Conservation (phyloP, 2,888 invertebrate genomes). For the Nineta flava region DNA sequence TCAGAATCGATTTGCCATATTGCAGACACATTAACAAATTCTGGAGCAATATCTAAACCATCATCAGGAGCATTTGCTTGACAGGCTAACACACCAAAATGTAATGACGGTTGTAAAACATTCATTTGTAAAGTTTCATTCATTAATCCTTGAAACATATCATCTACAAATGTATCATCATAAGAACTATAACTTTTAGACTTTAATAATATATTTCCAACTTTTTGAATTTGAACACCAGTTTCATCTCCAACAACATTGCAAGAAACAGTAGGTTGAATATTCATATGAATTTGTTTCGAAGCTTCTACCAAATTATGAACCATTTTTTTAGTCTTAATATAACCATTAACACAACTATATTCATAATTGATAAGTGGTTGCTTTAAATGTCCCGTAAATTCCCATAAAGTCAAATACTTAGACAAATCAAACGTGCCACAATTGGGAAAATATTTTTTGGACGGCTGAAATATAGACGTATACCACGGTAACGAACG, state of each 20-base stretch:
- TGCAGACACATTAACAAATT: neutral
- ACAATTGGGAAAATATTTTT: neutral
- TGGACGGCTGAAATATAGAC: neutral
- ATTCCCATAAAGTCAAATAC: neutral
- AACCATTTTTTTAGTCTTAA: neutral
- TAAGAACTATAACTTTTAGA: neutral
- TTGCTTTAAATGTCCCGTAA: neutral
- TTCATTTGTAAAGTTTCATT: neutral
- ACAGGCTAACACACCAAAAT: neutral
- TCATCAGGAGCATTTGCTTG: neutral
- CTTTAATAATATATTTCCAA: neutral
- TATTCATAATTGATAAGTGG: neutral
- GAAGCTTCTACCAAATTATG: neutral
- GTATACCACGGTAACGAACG: neutral
- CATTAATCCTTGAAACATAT: neutral
- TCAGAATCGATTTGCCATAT: neutral
- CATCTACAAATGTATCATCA: neutral
- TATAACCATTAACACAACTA: neutral
- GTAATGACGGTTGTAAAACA: neutral
- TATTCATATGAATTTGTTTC: neutral
- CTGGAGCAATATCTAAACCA: neutral
- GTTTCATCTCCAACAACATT: neutral
- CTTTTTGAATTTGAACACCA: neutral
- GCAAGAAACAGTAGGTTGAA: neutral
- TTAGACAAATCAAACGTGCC: neutral